Evolutionary conservation across 2,888 invertebrate genomes (phyloP).

Genomic region (Anodontia alba): DNA sequence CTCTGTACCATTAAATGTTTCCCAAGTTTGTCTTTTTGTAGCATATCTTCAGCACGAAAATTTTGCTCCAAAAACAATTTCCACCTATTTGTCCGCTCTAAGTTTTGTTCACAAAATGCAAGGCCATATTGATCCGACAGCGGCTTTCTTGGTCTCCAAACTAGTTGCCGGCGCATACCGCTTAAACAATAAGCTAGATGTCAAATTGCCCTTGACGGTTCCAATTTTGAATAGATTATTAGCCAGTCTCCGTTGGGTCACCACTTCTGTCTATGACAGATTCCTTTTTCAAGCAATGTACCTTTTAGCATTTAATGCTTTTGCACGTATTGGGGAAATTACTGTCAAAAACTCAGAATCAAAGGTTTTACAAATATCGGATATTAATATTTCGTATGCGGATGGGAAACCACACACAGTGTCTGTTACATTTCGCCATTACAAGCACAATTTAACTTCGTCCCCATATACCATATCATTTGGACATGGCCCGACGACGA

Average conservation of each 20-base stretch:
- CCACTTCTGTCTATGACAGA: not conserved
- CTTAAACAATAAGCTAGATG: not conserved
- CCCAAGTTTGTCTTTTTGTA: constrained; percentile 14
- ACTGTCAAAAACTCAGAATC: not conserved
- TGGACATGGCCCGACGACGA: not conserved
- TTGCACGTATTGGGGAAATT: constrained; percentile 33
- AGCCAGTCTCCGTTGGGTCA: not conserved
- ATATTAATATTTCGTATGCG: not conserved
- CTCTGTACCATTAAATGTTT: not conserved
- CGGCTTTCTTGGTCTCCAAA: constrained; percentile 27
- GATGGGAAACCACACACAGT: not conserved
- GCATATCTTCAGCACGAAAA: constrained; percentile 13
- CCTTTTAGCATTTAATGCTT: constrained; percentile 20
- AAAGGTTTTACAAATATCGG: not conserved
- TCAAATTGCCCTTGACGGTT: constrained; percentile 4
- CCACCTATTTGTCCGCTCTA: too few species aligned
- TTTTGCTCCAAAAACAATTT: constrained; percentile 21
- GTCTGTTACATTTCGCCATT: not conserved
- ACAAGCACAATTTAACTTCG: not conserved
- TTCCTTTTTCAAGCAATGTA: constrained; percentile 25
- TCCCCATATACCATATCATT: constrained; percentile 8
- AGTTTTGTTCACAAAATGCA: too few species aligned
- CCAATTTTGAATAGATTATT: constrained; percentile 5
- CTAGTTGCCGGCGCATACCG: not conserved
- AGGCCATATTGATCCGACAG: not conserved